Base-by-base conservation (phyloP, 2,888 invertebrate species). In the Lasioglossum villosulum region DNA sequence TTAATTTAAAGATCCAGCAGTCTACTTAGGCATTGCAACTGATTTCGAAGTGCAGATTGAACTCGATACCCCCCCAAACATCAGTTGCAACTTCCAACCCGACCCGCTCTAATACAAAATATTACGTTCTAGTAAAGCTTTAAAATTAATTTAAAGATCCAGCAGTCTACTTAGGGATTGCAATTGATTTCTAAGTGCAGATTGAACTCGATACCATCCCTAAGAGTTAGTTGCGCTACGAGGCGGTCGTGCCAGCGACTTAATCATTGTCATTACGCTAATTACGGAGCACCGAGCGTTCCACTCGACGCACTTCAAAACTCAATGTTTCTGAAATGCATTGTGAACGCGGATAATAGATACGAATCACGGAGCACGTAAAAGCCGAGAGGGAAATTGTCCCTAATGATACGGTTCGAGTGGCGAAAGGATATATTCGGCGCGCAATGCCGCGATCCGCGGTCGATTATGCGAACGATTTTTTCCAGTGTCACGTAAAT, bases 401-500 rank as follows among this genome's bases (percentile, higher is more conserved):
- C 23, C 16, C 4, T 84, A 84, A 84, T 78, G 34, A 84, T 71
- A 66, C 14, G 71, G 2, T 66, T 59, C 34, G 70, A 14, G 30
- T 6, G 52, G 42, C 39, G 70, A 27, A 66, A 37, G 19, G 76
- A 56, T 37, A 75, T 23, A 75, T 70, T 70, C 63, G 39, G 63
- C 30, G 39, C n/a, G 16, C 70, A 52, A 77, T 70, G 37, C 52
- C 45, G 23, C 42, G 39, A 34, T 71, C 5, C 56, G 52, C 71
- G 78, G 75, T 68, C 71, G 42, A 52, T 84, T 72, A 56, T 74
- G 63, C 42, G 74, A 71, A 63, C 14, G 37, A 82, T 76, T 76
- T 76, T 76, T 73, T 34, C 52, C 4, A 16, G n/a, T 30, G 37
- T 82, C 82, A 68, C 45, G 30, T 68, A 73, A 82, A 71, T 71